Evolutionary conservation across 2,113 vertebrate species (phyloP).

Genomic region (Cinclus mexicanus): DNA sequence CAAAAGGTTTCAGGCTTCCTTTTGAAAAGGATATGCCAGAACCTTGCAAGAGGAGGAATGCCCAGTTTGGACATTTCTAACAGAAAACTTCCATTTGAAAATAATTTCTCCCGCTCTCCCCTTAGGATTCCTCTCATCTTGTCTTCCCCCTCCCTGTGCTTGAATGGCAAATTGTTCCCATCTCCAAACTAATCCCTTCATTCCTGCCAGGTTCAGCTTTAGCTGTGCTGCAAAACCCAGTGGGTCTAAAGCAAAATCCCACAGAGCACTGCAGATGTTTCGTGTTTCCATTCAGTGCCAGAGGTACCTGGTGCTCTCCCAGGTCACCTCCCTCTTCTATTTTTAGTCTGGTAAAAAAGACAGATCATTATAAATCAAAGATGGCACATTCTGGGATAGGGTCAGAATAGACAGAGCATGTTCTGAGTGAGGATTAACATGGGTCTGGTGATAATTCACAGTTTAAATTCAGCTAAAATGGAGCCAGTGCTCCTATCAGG

Average conservation of each 20-base stretch:
- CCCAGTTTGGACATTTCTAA: neutral
- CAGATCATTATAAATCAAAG: neutral
- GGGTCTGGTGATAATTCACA: neutral
- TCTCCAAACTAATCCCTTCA: neutral
- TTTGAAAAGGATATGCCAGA: slow-evolving; percentile 14
- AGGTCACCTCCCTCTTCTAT: neutral
- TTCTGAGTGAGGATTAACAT: neutral
- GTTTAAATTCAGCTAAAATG: neutral
- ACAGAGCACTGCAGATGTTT: neutral
- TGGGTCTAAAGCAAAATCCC: neutral
- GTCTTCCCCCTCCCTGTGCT: neutral
- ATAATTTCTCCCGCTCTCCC: neutral
- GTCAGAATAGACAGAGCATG: rapidly evolving
- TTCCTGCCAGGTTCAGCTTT: neutral
- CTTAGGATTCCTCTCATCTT: neutral
- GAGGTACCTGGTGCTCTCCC: neutral
- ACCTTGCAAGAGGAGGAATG: neutral
- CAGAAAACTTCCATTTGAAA: neutral
- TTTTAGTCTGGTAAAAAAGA: neutral
- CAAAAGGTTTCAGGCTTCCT: slow-evolving; percentile 10
- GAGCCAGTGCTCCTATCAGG: neutral
- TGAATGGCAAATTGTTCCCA: neutral
- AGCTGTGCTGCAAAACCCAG: neutral
- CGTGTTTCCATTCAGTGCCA: rapidly evolving
- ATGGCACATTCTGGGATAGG: neutral